phyloP scores from a whole-genome alignment of 2,113 vertebrate species.

The Channa argus region DNA sequence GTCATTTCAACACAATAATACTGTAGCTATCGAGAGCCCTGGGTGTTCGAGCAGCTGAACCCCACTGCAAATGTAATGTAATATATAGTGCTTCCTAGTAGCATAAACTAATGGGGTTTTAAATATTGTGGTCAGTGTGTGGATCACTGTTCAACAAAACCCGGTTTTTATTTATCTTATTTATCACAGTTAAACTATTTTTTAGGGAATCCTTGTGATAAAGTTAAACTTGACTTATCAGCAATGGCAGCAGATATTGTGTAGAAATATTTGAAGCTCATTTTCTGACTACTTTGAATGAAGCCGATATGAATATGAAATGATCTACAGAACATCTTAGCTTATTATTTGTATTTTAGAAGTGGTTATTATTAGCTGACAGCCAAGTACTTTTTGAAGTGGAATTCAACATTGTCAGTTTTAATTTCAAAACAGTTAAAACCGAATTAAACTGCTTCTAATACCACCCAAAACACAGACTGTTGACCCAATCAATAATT shows the following conservation, averaged over 20 bases:
- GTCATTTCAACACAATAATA: no score
- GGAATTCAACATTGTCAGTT: background rate
- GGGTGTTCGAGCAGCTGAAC: no score
- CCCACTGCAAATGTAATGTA: no score
- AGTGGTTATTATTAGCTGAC: background rate
- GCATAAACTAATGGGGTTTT: no score
- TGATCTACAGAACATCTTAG: background rate
- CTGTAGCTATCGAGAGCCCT: no score
- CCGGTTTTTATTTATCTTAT: no score
- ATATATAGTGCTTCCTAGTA: no score
- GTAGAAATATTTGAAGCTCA: constrained; percentile 2
- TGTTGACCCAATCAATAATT: constrained; percentile 18
- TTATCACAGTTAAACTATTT: no score
- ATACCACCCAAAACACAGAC: background rate
- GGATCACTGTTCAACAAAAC: no score
- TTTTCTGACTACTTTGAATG: constrained; percentile 14
- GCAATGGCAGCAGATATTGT: constrained; percentile 6
- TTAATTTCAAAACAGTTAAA: no score
- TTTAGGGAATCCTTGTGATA: constrained; percentile 14
- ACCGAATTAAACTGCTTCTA: background rate
- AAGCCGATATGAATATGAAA: constrained; percentile 17
- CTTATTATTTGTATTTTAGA: constrained; percentile 7
- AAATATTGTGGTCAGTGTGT: no score
- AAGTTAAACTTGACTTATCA: constrained; percentile 18
- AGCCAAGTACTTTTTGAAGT: constrained; percentile 27